phyloP scores from a whole-genome alignment of 2,888 invertebrate genomes.

The Eupeodes luniger region DNA sequence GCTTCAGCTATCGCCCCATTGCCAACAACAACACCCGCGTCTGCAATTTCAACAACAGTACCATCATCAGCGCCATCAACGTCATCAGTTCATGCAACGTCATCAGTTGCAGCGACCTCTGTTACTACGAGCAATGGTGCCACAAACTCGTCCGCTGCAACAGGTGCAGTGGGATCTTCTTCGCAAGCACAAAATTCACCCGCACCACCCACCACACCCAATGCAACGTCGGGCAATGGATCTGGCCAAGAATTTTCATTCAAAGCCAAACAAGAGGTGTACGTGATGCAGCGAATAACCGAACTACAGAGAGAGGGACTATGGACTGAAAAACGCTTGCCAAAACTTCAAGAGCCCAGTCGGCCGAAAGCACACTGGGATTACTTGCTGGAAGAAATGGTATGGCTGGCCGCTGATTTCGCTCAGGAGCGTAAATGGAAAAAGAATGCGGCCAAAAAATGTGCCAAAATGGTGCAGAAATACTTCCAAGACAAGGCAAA shows the following conservation, averaged over 20 bases:
- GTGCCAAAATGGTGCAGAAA: conserved; percentile 95
- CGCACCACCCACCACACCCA: conserved; percentile 59
- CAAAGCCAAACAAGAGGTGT: conserved; percentile 95
- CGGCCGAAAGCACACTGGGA: conserved; percentile 99
- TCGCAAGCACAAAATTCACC: conserved; percentile 79
- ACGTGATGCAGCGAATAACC: conserved; percentile 95
- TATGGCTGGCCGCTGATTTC: conserved; percentile 99
- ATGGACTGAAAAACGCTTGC: conserved; percentile 96
- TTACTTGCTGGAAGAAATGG: conserved; percentile 98
- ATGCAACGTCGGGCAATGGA: conserved; percentile 75
- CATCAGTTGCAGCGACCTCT: conserved; percentile 44
- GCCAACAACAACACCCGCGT: conserved; percentile 77
- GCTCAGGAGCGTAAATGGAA: conserved; percentile 99
- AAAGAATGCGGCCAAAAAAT: conserved; percentile 96
- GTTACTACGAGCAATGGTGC: conserved; percentile 31
- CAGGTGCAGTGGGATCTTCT: conserved; percentile 78
- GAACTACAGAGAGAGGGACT: conserved; percentile 97
- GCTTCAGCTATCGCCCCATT: conserved; percentile 78
- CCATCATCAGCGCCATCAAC: conserved; percentile 64
- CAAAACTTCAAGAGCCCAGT: conserved; percentile 95
- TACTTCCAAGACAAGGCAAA: conserved; percentile 95
- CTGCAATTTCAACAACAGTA: conserved; percentile 72
- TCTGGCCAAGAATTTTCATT: conserved; percentile 88
- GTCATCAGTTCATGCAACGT: conserved; percentile 50
- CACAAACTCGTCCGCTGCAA: conserved; percentile 67